A percentile compares a stretch with the other conserved stretches of the same genome.
Evolutionary conservation across 2,888 invertebrate genomes (phyloP).

Genomic region (Erebia epiphron): DNA sequence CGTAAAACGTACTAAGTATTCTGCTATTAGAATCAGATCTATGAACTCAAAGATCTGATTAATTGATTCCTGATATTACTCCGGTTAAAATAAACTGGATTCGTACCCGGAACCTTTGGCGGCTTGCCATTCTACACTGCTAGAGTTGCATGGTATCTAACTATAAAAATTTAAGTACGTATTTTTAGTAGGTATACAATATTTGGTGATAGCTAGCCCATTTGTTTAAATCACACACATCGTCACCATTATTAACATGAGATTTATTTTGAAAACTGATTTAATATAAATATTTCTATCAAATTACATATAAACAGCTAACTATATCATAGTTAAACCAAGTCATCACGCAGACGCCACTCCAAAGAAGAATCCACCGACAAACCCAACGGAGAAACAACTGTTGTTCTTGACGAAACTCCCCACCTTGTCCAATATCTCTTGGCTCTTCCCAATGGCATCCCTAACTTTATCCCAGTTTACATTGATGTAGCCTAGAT

Average conservation of each 20-base stretch:
- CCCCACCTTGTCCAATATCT: constrained; percentile 87
- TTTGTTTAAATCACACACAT: neutral
- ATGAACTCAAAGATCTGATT: no score
- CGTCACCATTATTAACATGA: neutral
- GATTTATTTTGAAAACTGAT: constrained; percentile 10
- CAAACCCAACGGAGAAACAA: constrained; percentile 89
- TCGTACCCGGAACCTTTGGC: no score
- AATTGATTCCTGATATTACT: no score
- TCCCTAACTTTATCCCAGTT: constrained; percentile 94
- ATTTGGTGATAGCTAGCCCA: neutral
- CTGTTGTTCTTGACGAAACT: constrained; percentile 85
- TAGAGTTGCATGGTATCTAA: no score
- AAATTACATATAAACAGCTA: neutral
- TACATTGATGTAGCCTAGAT: constrained; percentile 92
- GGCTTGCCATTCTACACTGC: no score
- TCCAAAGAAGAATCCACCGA: constrained; percentile 93
- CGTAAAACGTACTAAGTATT: no score
- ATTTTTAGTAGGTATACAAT: no score
- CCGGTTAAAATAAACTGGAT: no score
- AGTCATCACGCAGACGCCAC: constrained; percentile 83
- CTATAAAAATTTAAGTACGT: no score
- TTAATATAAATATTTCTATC: neutral
- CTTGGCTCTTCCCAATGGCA: constrained; percentile 88
- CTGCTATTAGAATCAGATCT: no score
- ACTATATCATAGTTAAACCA: constrained; percentile 9